Evolutionary conservation across 2,797 vertebrate genomes (phyloP), one percentile per base, ranked within the genome.

Genomic region (Pipistrellus pipistrellus): DNA sequence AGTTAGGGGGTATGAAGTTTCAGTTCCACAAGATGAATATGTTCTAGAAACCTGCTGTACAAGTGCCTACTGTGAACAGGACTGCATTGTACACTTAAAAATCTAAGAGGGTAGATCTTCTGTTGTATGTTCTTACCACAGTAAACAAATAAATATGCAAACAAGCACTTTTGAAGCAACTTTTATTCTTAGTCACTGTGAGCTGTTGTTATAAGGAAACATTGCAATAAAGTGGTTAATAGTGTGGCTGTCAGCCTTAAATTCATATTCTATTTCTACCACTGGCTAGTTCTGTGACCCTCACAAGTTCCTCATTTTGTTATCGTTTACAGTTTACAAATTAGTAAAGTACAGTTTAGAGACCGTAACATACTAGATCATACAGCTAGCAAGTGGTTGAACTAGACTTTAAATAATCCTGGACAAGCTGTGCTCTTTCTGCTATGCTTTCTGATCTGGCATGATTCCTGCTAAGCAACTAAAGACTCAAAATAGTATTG

Each of bases 231-330:
- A 59, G 27, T 62, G 46, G 35, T 73, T 91, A 78, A 62, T 48
- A 73, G n/a, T 86, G 41, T 66, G 17, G 35, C 20, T 14, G 2
- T 80, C 46, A 44, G 66, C 35, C 88, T 68, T 81, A 35, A 53
- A 30, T 76, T 93, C 3, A 18, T 44, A 66, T 84, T 90, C 46
- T 93, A 71, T 23, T 27, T 84, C 78, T 88, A 69, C 59, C 20
- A 68, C 64, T 72, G 53, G 20, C n/a, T 44, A 20, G 32, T 48
- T 88, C 68, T 90, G 41, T 88, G 81, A 83, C 64, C 27, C 62
- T 94, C 25, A 4, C 48, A 53, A 66, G 27, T 87, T 94, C 78
- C 75, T 94, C 69, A 72, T 88, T 84, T 87, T 94, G n/a, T 69
- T 32, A 66, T 68, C 41, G 46, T 85, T 78, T 82, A 57, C 35